These are phyloP conservation scores for Octodon degus DNA, from an alignment of 2,113 vertebrate species.

Conservation along the genomic window DNA sequence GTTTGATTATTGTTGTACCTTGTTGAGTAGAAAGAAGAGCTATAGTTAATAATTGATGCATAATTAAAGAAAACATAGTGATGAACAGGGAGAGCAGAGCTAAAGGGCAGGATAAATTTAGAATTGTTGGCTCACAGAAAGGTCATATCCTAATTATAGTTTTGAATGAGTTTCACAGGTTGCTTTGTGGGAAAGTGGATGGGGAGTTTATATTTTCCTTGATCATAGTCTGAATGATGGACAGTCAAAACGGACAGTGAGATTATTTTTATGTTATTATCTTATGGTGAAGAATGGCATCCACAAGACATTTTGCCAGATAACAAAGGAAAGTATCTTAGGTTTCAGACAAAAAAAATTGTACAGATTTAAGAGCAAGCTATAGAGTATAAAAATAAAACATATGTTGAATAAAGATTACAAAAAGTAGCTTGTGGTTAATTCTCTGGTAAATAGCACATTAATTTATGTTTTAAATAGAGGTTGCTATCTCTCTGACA, in stretches of 20 bases:
- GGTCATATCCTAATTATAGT: background rate
- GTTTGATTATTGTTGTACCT: background rate
- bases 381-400: background rate
- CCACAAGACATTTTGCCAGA: background rate
- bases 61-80: background rate
- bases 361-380: background rate
- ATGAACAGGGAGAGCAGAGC: background rate
- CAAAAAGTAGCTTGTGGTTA: background rate
- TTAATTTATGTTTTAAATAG: background rate
- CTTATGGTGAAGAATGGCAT: background rate
- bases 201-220: background rate
- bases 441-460: background rate
- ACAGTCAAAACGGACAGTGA: background rate
- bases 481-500: background rate
- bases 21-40: background rate
- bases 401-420: background rate
- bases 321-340: background rate
- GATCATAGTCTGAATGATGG: background rate
- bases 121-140: background rate
- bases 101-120: background rate
- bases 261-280: background rate
- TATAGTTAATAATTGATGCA: background rate
- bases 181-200: background rate
- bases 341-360: slow-evolving; percentile 10
- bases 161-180: background rate